phyloP scores from a whole-genome alignment of 2,888 invertebrate species.

The Chymomyza fuscimana region DNA sequence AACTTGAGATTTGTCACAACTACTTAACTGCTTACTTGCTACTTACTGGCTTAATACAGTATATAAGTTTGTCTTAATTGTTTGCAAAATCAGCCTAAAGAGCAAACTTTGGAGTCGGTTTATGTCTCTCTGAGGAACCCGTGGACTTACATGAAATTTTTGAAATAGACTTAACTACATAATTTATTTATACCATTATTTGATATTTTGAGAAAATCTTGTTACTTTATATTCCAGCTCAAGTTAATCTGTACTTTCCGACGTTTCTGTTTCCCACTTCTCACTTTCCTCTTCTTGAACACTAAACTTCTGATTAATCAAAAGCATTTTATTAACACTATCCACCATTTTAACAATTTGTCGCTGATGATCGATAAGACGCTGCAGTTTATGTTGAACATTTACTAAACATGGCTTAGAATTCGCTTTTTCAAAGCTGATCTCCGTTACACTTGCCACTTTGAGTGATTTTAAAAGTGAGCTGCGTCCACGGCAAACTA shows the following conservation, averaged over 20 bases:
- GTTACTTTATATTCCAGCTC: too few species aligned
- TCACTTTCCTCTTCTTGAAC: background rate
- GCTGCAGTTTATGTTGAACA: constrained; percentile 15
- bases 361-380: constrained; percentile 33
- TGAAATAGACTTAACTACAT: too few species aligned
- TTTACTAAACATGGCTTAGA: background rate
- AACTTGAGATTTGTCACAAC: background rate
- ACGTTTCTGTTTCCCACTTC: background rate
- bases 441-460: background rate
- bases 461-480: background rate
- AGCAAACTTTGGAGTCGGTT: too few species aligned
- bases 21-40: background rate
- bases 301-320: background rate
- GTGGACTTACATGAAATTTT: too few species aligned
- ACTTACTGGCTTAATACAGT: background rate
- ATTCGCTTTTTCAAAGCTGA: background rate
- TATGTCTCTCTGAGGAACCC: too few species aligned
- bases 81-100: too few species aligned
- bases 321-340: background rate
- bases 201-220: too few species aligned
- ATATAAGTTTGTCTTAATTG: background rate
- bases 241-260: background rate
- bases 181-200: too few species aligned
- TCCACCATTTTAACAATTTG: constrained; percentile 19
- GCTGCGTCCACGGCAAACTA: constrained; percentile 25